A percentile compares a stretch with the other conserved stretches of the same genome.
Conservation (phyloP, 2,888 invertebrate species). For the Drosophila prostipennis region DNA sequence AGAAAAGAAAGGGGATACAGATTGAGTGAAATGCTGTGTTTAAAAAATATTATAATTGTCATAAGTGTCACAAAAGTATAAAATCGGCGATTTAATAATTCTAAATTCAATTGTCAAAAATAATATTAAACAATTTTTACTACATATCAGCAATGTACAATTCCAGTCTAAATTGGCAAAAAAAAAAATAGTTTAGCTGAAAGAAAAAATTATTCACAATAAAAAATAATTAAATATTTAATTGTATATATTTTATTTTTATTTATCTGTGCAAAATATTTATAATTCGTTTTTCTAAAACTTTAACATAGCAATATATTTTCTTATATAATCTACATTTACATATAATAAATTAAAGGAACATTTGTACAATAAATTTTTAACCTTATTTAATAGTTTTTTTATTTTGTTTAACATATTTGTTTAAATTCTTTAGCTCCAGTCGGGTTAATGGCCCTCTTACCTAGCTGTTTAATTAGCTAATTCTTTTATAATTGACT, state of each 20-base stretch:
- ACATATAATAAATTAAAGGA: neutral
- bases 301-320: neutral
- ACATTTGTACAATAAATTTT: neutral
- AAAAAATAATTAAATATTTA: neutral
- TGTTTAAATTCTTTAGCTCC: neutral
- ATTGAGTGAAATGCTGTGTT: neutral
- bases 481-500: slow-evolving; percentile 29
- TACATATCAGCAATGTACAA: neutral
- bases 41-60: too few relatives aligned
- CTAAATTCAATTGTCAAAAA: too few relatives aligned
- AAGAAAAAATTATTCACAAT: too few relatives aligned
- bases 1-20: neutral
- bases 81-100: too few relatives aligned
- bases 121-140: neutral
- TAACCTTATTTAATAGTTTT: neutral
- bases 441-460: slow-evolving; percentile 3
- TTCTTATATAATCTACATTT: neutral
- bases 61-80: too few relatives aligned
- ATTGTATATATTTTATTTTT: neutral
- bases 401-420: neutral
- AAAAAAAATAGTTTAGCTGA: neutral
- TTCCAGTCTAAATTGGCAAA: neutral
- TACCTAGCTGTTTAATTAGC: neutral
- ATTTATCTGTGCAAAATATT: too few relatives aligned
- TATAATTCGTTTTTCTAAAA: neutral